A percentile compares a stretch with the other conserved stretches of the same genome.
Conservation (phyloP, 2,113 vertebrate genomes). For the Crotalus tigris region DNA sequence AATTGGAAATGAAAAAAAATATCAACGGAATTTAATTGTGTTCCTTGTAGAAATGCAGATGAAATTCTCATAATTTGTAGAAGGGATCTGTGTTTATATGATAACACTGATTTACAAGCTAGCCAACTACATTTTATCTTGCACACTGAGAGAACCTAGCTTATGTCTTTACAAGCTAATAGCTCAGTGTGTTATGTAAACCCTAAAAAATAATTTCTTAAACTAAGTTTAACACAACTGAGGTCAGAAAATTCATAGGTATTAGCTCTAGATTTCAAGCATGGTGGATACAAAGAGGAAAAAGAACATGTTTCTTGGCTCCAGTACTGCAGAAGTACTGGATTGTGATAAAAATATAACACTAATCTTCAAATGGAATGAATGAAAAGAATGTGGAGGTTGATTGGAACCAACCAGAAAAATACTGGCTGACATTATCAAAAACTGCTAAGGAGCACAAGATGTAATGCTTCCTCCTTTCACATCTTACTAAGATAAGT, state of each 20-base stretch:
- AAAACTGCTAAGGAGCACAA: not conserved
- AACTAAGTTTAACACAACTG: not conserved
- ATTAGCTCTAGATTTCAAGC: not conserved
- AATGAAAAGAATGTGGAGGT: not conserved
- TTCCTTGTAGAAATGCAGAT: not conserved
- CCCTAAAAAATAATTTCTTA: not conserved
- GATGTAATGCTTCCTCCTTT: not conserved
- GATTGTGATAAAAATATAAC: not conserved
- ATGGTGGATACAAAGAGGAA: not conserved
- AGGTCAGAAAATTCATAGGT: not conserved
- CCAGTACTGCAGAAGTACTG: not conserved
- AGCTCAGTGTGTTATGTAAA: not conserved
- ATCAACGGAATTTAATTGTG: not conserved
- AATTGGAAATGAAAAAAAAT: not conserved
- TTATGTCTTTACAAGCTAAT: not conserved
- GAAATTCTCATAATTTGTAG: not conserved
- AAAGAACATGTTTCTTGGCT: not conserved
- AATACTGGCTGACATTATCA: not conserved
- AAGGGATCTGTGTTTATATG: not conserved
- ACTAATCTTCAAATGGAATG: not conserved
- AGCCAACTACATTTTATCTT: not conserved
- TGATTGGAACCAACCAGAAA: not conserved
- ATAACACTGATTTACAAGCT: not conserved
- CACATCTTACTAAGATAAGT: not conserved
- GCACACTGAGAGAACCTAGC: not conserved